Base-by-base conservation (phyloP, 2,797 vertebrate genomes). In the Enteromius unitaeniatus region DNA sequence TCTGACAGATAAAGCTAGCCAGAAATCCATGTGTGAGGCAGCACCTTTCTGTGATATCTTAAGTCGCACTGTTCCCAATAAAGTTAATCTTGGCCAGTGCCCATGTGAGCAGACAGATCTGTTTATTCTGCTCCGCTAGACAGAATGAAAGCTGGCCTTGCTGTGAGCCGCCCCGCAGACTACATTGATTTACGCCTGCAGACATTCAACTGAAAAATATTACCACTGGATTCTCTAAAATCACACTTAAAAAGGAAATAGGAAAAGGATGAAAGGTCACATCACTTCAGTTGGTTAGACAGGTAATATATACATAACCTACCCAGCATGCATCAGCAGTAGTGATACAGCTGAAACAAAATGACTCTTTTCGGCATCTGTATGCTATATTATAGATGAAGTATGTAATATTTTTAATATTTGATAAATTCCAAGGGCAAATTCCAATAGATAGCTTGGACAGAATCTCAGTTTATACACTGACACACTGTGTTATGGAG, bases 41-140 rank as follows among this genome's bases (percentile, higher is more conserved):
- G 90, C 86, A 91, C 79, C 88, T 89, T 87, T 81, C 74, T 78
- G 70, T 83, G 85, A 91, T 89, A 87, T 88, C 90, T 86, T 86
- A 89, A 86, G 85, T 91, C 85, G 67, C 77, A 86, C 89, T 90
- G 85, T 86, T 90, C 90, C 76, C 78, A 88, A 90, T 91, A 91
- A 93, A 82, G 88, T 78, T 93, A 90, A 92, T 91, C 87, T 89
- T 69, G 75, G 91, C 89, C 69, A 88, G 78, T 88, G 86, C 69
- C 84, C 77, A 65, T 86, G 83, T 86, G 82, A 84, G 76, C 87
- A 87, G 83, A 90, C 87, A 87, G 55, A 84, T 34, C 40, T 84
- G 84, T 88, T 90, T 86, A 89, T 88, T 88, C 74, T 82, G 73
- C 82, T 86, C 82, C 65, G 53, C 40, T 75, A 84, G 82, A 85